Evolutionary conservation across 2,797 vertebrate species (phyloP).

Genomic region (Phyllotis vaccarum): DNA sequence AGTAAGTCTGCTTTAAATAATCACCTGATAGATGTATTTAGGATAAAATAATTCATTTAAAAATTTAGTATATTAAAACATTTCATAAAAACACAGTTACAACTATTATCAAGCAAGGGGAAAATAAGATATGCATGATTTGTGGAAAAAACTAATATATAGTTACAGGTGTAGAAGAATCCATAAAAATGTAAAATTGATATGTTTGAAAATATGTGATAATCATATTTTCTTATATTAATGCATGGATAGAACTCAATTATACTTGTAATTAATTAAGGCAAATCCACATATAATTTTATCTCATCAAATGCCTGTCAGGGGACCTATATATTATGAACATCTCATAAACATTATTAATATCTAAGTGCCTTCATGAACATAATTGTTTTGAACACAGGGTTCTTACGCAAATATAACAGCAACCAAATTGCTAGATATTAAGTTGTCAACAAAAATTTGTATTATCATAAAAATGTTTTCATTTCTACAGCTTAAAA

Average conservation of each 20-base stretch:
- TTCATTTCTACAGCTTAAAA: neutral
- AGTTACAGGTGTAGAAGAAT: neutral
- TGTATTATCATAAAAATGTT: neutral
- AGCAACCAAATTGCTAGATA: neutral
- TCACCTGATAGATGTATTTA: neutral
- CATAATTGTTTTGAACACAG: neutral
- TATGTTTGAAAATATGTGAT: neutral
- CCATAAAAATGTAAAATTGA: neutral
- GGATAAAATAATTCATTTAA: neutral
- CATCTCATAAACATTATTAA: neutral
- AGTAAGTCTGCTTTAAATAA: neutral
- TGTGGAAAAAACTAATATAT: neutral
- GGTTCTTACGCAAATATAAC: neutral
- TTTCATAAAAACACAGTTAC: neutral
- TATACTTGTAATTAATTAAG: neutral
- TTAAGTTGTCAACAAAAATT: neutral
- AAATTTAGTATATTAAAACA: neutral
- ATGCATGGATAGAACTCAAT: neutral
- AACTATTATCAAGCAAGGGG: neutral
- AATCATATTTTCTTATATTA: slow-evolving; percentile 1
- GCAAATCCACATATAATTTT: neutral
- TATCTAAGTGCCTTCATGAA: neutral
- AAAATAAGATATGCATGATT: neutral
- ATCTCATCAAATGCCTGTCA: neutral
- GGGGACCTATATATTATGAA: neutral